Percentiles rank a stretch among this genome's conserved stretches.
Evolutionary conservation across 2,888 invertebrate genomes (phyloP).

Genomic region (Leucophenga maculata): DNA sequence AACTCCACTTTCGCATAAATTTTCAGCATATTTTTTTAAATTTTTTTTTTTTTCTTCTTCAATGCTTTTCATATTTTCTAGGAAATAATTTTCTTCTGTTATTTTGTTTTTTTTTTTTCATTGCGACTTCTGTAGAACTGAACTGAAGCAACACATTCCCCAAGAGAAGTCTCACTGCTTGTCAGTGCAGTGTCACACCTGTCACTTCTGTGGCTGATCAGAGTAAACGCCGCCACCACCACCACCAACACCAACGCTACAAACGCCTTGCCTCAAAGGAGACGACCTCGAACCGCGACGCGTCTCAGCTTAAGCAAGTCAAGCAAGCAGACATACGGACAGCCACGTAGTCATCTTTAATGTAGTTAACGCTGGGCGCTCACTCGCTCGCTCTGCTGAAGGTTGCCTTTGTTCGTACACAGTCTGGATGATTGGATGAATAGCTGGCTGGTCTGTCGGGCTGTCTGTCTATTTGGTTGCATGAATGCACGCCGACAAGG

Average conservation of each 20-base stretch:
- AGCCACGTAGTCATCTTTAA: constrained; percentile 8
- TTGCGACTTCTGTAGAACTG: too few relatives aligned
- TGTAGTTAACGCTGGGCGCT: constrained; percentile 1
- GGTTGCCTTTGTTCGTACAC: background rate
- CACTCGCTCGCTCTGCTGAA: background rate
- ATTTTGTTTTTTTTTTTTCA: constrained; percentile 4
- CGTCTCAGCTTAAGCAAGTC: constrained; percentile 32
- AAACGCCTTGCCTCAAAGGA: constrained; percentile 32
- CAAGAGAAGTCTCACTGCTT: constrained; percentile 26
- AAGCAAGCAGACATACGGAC: background rate
- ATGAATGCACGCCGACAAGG: constrained; percentile 47
- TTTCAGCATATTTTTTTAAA: constrained; percentile 19
- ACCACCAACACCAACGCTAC: background rate
- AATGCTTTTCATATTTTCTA: constrained; percentile 42
- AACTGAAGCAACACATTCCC: too few relatives aligned
- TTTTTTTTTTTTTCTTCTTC: background rate
- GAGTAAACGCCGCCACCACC: constrained; percentile 54
- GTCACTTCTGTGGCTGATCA: constrained; percentile 64
- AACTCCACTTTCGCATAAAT: constrained; percentile 1
- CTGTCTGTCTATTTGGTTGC: too few relatives aligned
- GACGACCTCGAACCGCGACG: too few relatives aligned
- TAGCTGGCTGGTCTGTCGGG: background rate
- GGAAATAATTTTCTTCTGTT: constrained; percentile 56
- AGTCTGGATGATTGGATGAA: constrained; percentile 8
- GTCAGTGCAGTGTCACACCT: constrained; percentile 60